Base-by-base conservation (phyloP, 2,113 vertebrate genomes). In the Chlamydotis undulata region DNA sequence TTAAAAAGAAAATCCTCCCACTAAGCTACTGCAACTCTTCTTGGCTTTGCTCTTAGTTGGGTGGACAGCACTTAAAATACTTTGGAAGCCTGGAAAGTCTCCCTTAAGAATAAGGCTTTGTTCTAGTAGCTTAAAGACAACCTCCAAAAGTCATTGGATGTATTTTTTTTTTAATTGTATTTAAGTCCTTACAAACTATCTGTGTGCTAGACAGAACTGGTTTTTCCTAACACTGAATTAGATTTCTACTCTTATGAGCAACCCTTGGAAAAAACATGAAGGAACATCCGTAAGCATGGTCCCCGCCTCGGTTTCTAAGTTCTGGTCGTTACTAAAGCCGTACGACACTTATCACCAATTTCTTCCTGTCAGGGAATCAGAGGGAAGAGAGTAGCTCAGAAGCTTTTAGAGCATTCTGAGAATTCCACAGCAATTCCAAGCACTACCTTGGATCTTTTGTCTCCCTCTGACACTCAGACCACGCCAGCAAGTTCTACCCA, bases 81-180 rank as follows among this genome's bases (percentile, higher is more conserved):
- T 84, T 26, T 13, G 25, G 35, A 83, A 95, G 80, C 60, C 60
- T 81, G 61, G 64, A 75, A 94, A 87, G 64, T 33, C 79, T 94
- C 86, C 61, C 69, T 55, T 81, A 81, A 92, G 94, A 94, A 52
- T 33, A 71, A 91, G 29, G 47, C 74, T 97, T 87, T 93, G 91
- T 89, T 94, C 93, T 35, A 35, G 64, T 26, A 83, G 73, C 80
- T 95, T 87, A 89, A 87, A 91, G 92, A 94, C 60, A 76, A 93
- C 95, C 90, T 96, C 88, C 83, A 92, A 37, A 86, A 93, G 79
- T 86, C 78, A 85, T 21, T 78, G 1, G 56, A 43, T 43, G 59
- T 26, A 7, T 28, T 56, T 80, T 83, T 76, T 37, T 29, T 9
- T 4, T 9, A 29, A 19, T 57, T 88, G 78, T 55, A 70, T 69